These are phyloP conservation scores for Acanthiza pusilla DNA, from an alignment of 2,797 vertebrate genomes.

Conservation along the genomic window DNA sequence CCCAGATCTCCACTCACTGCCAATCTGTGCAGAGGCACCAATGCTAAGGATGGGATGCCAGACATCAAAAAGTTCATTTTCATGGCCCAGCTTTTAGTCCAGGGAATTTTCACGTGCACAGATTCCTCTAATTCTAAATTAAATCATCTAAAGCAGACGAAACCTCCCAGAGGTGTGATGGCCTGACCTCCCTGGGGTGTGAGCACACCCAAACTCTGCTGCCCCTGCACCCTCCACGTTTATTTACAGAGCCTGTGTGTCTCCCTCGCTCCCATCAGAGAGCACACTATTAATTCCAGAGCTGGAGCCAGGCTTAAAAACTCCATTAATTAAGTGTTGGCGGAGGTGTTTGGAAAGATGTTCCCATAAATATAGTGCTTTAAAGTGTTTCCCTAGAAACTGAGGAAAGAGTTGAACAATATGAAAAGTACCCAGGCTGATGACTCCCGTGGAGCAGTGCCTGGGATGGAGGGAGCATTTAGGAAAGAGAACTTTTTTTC, in stretches of 20 bases:
- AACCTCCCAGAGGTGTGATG: background rate
- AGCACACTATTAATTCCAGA: background rate
- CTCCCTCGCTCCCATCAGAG: background rate
- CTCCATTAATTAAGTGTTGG: constrained; percentile 64
- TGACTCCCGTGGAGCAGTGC: background rate
- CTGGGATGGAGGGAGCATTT: background rate
- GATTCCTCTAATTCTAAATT: background rate
- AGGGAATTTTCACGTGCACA: background rate
- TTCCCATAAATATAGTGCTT: constrained; percentile 55
- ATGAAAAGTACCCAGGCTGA: background rate
- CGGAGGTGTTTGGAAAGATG: constrained; percentile 54
- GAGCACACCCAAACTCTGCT: background rate
- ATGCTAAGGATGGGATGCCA: background rate
- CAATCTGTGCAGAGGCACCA: background rate
- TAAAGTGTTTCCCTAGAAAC: constrained; percentile 69
- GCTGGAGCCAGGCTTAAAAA: constrained; percentile 35
- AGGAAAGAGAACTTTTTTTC: background rate
- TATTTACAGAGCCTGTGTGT: background rate
- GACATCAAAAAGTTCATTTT: background rate
- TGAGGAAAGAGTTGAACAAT: constrained; percentile 40
- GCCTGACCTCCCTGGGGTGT: background rate
- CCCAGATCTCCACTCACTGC: background rate
- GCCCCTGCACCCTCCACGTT: background rate
- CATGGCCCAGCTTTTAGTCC: background rate
- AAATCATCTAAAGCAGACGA: background rate